Evolutionary conservation across 2,113 vertebrate genomes (phyloP).

Genomic region (Chascanopsetta lugubris): DNA sequence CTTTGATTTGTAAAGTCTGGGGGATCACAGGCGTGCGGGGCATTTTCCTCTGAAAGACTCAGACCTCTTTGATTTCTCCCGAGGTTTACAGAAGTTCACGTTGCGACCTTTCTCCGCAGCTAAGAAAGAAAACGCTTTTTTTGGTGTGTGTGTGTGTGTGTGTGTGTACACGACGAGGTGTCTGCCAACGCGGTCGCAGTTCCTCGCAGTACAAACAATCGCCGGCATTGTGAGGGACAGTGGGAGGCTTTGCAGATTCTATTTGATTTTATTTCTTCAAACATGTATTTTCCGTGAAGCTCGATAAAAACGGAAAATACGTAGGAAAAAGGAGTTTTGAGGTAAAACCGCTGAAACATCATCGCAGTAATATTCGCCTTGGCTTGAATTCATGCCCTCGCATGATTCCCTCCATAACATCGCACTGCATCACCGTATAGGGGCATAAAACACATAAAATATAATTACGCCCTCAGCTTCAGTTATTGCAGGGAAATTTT

Average conservation of each 20-base stretch:
- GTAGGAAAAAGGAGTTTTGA: constrained; percentile 25
- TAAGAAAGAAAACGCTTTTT: constrained; percentile 51
- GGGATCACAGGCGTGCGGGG: constrained; percentile 62
- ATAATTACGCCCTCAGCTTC: constrained; percentile 63
- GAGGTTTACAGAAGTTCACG: constrained; percentile 66
- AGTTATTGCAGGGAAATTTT: constrained; percentile 61
- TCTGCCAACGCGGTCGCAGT: constrained; percentile 39
- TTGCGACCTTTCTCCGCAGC: constrained; percentile 69
- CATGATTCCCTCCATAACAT: constrained; percentile 53
- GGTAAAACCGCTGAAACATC: constrained; percentile 13
- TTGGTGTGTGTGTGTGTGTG: constrained; percentile 16
- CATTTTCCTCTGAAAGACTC: constrained; percentile 70
- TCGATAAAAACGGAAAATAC: constrained; percentile 16
- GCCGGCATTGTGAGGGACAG: background rate
- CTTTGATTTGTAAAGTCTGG: constrained; percentile 74
- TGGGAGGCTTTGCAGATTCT: constrained; percentile 3
- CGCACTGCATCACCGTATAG: constrained; percentile 49
- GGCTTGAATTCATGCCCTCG: constrained; percentile 41
- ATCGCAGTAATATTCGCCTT: constrained; percentile 29
- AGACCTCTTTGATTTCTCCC: constrained; percentile 69
- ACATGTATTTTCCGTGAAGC: constrained; percentile 2
- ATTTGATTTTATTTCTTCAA: constrained; percentile 4
- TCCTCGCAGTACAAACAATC: constrained; percentile 37
- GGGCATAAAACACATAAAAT: constrained; percentile 62
- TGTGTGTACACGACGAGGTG: no score